Evolutionary conservation across 1,140 invertebrate genomes (phyloP), one percentile per base, ranked within the genome.

Genomic region (Drusus annulatus): DNA sequence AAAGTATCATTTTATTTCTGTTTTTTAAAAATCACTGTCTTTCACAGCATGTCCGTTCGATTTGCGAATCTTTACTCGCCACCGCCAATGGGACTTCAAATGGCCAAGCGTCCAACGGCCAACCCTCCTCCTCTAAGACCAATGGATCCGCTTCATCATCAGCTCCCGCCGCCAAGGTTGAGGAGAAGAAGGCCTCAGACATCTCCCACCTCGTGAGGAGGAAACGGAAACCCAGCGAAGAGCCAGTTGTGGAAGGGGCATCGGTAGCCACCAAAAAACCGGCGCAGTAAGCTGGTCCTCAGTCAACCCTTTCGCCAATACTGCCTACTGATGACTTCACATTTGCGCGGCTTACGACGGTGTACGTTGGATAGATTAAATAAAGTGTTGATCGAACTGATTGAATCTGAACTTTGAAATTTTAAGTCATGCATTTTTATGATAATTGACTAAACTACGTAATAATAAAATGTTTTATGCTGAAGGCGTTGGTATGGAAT

Each of bases 191-290:
- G 25, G 91, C 89, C 0, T 92, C 91, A 17, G 91, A 95, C 84
- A 95, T 95, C 76, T 93, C 93, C 0, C 94, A 95, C 86, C 88
- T 95, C 25, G 92, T 95, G 23, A 93, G 93, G 79, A 92, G 94
- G 83, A 94, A 95, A 85, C 90, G 93, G 54, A 94, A 94, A 87
- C 86, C 89, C 16, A 91, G 92, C 13, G 91, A 93, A 19, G 85
- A 87, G 6, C 89, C 89, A 4, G 25, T 83, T 0, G 16, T 51
- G 2, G 87, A 85, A 1, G 16, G 51, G 1, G 87, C 85, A 1
- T 84, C 84, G 8, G 87, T 90, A 4, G 89, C 90, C 0, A 84
- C 90, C 3, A 93, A 93, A 80, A 92, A 91, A 82, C 84, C 84
- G 6, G 83, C 86, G 0, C 36, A 19, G 17, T 76, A 76, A 76